phyloP scores from a whole-genome alignment of 2,888 invertebrate species.

The Hypsopygia costalis region DNA sequence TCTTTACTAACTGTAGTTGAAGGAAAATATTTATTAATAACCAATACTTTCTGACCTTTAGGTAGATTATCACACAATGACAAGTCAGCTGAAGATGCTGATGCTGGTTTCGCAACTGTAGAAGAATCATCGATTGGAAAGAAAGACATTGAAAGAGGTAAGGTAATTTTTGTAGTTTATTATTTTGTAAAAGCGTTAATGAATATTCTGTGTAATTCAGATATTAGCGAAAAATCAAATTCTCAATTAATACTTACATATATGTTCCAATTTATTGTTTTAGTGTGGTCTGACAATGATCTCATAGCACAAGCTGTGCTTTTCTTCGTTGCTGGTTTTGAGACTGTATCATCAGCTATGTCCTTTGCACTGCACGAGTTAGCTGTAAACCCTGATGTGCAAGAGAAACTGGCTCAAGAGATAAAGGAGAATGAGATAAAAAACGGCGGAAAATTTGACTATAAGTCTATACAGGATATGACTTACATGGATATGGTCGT shows the following conservation, averaged over 20 bases:
- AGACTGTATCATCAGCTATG: conserved; percentile 42
- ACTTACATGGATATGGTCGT: conserved; percentile 72
- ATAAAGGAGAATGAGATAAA: conserved; percentile 35
- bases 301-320: conserved; percentile 44
- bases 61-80: conserved; percentile 40
- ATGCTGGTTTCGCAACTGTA: conserved; percentile 59
- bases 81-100: conserved; percentile 28
- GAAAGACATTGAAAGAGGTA: conserved; percentile 39
- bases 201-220: no score
- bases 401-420: conserved; percentile 43
- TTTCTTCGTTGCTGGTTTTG: conserved; percentile 50
- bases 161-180: no score
- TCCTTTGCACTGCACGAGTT: conserved; percentile 43
- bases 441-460: conserved; percentile 63
- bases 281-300: conserved; percentile 41
- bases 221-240: no score
- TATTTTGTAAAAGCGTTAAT: no score
- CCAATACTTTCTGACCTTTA: no score
- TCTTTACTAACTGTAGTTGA: no score
- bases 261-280: no score
- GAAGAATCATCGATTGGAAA: conserved; percentile 57
- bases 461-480: conserved; percentile 43
- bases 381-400: conserved; percentile 44
- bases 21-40: no score
- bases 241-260: no score